phyloP scores from a whole-genome alignment of 2,113 vertebrate genomes.

The Typhlomys cinereus region DNA sequence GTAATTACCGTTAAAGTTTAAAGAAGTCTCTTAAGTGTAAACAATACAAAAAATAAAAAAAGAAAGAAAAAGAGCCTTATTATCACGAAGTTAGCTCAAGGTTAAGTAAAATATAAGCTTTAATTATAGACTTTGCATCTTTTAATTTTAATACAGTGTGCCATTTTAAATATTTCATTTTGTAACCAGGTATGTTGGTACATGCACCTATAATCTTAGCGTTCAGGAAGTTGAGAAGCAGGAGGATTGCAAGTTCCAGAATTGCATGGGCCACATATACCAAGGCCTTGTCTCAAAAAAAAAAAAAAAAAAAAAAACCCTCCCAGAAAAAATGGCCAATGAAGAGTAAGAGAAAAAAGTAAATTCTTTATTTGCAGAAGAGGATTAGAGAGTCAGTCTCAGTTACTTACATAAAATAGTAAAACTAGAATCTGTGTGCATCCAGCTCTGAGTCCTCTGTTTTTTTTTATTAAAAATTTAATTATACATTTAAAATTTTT shows the following conservation, averaged over 20 bases:
- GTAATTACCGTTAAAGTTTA: not conserved
- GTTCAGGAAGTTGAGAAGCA: not conserved
- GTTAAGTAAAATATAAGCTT: slow-evolving; percentile 23
- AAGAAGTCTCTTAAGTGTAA: slow-evolving; percentile 14
- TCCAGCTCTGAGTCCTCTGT: not conserved
- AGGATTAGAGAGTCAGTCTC: slow-evolving; percentile 28
- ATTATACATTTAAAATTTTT: not conserved
- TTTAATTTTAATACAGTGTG: not conserved
- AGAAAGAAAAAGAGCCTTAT: not conserved
- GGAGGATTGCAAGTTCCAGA: not conserved
- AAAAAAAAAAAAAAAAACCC: not conserved
- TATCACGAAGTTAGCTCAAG: not conserved
- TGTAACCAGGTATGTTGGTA: not conserved
- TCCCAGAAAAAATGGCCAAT: too few relatives aligned
- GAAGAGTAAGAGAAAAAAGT: not conserved
- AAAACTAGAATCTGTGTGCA: not conserved
- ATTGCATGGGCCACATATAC: not conserved
- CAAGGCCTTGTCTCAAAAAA: not conserved
- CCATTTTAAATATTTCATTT: not conserved
- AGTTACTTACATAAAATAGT: not conserved
- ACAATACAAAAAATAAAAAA: slow-evolving; percentile 3
- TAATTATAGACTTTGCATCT: slow-evolving; percentile 5
- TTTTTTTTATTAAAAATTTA: not conserved
- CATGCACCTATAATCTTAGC: not conserved
- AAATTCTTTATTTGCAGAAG: not conserved